Percentiles rank a stretch among this genome's conserved stretches.
These are phyloP conservation scores for Cuculus canorus DNA, from an alignment of 2,797 vertebrate species.

Conservation along the genomic window DNA sequence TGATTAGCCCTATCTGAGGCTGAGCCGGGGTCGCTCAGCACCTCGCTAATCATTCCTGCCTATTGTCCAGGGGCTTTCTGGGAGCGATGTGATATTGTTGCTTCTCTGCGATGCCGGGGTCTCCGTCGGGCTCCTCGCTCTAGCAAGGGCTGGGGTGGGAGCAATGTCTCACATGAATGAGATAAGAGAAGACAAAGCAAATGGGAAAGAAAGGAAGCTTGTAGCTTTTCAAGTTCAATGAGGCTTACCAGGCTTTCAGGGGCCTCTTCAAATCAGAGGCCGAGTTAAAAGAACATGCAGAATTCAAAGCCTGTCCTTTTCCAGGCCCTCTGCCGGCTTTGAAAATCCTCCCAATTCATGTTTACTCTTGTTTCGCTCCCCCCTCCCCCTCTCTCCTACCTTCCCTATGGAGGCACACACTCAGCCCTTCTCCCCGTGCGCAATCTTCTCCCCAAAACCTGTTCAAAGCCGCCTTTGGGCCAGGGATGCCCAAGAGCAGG, in stretches of 20 bases:
- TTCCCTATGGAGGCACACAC: fast-evolving
- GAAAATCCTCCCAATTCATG: slow-evolving; percentile 52
- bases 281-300: slow-evolving; percentile 77
- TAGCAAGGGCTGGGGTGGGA: background rate
- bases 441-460: fast-evolving
- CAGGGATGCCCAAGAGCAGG: fast-evolving
- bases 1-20: background rate
- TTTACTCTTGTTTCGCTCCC: slow-evolving; percentile 63
- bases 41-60: background rate
- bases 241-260: slow-evolving; percentile 77
- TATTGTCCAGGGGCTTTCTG: background rate
- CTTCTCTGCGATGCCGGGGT: background rate
- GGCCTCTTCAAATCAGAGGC: slow-evolving; percentile 75
- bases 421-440: background rate
- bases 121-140: background rate
- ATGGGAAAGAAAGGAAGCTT: slow-evolving; percentile 69
- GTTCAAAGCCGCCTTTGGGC: background rate
- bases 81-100: background rate
- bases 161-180: slow-evolving; percentile 72
- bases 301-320: slow-evolving; percentile 77
- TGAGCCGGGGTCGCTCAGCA: background rate
- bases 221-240: slow-evolving; percentile 80
- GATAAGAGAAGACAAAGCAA: slow-evolving; percentile 74
- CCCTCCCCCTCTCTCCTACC: background rate
- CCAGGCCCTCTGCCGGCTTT: slow-evolving; percentile 68